Percentiles rank a stretch among this genome's conserved stretches.
phyloP scores from a whole-genome alignment of 2,888 invertebrate genomes.

The Lottia scabra region DNA sequence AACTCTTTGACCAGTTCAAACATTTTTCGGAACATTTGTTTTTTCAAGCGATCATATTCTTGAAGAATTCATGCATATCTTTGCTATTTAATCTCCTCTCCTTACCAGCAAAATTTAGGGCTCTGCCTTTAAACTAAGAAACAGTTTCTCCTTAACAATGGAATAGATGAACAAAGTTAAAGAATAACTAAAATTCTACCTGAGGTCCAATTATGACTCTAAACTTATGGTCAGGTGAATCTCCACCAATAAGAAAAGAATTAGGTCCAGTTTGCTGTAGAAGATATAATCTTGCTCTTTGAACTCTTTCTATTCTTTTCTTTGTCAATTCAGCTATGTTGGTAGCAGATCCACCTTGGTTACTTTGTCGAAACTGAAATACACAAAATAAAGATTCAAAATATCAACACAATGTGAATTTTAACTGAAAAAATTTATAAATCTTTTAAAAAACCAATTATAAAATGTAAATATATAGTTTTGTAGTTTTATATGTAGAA shows the following conservation, averaged over 20 bases:
- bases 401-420: not conserved
- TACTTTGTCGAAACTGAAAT: constrained; percentile 34
- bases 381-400: constrained; percentile 12
- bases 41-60: no score
- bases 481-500: no score
- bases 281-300: constrained; percentile 69
- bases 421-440: not conserved
- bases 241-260: constrained; percentile 70
- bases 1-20: no score
- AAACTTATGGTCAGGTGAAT: constrained; percentile 70
- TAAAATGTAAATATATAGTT: no score
- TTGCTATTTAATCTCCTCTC: no score
- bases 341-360: constrained; percentile 18
- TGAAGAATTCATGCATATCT: no score
- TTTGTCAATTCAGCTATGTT: constrained; percentile 45
- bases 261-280: constrained; percentile 71
- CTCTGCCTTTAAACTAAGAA: not conserved
- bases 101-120: not conserved
- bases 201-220: constrained; percentile 71
- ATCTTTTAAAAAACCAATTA: no score
- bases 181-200: constrained; percentile 56
- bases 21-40: no score
- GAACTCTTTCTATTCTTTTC: constrained; percentile 64
- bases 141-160: no score
- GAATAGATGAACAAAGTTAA: no score